phyloP scores from a whole-genome alignment of 2,113 vertebrate species.

The Neomonachus schauinslandi region DNA sequence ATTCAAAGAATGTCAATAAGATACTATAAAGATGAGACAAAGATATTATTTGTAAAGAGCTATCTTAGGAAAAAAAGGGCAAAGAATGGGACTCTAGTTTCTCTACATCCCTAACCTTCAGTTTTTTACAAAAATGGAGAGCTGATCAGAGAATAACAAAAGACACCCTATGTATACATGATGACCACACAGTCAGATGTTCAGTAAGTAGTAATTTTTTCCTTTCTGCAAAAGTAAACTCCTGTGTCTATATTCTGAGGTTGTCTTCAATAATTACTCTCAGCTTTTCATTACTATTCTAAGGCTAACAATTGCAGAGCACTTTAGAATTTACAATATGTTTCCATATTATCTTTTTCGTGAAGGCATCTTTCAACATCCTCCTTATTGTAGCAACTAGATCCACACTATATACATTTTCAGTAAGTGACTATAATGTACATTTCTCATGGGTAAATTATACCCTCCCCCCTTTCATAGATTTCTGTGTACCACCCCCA shows the following conservation, averaged over 20 bases:
- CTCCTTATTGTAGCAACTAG: background rate
- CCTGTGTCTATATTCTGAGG: background rate
- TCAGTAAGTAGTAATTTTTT: constrained; percentile 1
- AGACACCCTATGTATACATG: background rate
- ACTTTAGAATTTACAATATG: background rate
- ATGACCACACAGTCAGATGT: background rate
- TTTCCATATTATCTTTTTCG: constrained; percentile 19
- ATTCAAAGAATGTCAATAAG: background rate
- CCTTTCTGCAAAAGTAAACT: constrained; percentile 7
- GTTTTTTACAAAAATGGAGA: constrained; percentile 4
- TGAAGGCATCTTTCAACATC: background rate
- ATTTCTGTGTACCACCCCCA: background rate
- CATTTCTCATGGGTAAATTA: constrained; percentile 54
- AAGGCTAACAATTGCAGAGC: background rate
- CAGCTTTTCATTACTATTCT: background rate
- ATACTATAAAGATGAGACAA: background rate
- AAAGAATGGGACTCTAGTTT: background rate
- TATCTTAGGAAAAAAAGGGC: background rate
- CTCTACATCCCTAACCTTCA: background rate
- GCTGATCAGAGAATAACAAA: background rate
- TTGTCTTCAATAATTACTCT: constrained; percentile 11
- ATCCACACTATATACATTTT: background rate
- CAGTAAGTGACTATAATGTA: background rate
- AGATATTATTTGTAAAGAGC: background rate
- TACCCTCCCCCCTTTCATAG: background rate